A percentile compares a stretch with the other conserved stretches of the same genome.
Conservation (phyloP, 1,140 invertebrate species). For the Agraylea sexmaculata region DNA sequence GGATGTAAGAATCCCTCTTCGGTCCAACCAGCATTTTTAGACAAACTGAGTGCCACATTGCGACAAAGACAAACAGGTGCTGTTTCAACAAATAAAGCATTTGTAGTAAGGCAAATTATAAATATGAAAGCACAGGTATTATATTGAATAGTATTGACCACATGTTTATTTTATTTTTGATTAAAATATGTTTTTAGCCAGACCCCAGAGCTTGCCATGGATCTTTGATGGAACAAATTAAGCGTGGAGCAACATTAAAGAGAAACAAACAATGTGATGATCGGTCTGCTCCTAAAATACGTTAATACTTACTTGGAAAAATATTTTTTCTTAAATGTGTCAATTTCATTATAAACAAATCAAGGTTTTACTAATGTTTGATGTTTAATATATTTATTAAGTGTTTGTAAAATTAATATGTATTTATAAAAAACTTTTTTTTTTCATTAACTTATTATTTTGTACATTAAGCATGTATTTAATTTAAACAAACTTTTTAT, state of each 20-base stretch:
- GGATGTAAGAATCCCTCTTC: slow-evolving; percentile 17
- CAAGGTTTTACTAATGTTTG: too few species aligned
- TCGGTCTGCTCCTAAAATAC: slow-evolving; percentile 39
- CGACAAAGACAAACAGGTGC: slow-evolving; percentile 37
- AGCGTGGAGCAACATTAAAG: slow-evolving; percentile 64
- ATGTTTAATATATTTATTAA: too few species aligned
- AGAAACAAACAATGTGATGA: slow-evolving; percentile 55
- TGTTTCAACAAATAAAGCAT: slow-evolving; percentile 36
- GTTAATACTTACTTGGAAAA: slow-evolving; percentile 26
- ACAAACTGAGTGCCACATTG: slow-evolving; percentile 64
- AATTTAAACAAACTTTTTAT: too few species aligned
- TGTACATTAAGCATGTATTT: too few species aligned
- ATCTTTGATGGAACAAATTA: slow-evolving; percentile 82
- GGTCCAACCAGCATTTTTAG: slow-evolving; percentile 47
- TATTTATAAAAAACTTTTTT: too few species aligned
- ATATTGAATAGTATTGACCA: slow-evolving; percentile 9
- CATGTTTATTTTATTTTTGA: slow-evolving; percentile 1
- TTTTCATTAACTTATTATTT: too few species aligned
- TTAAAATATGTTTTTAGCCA: slow-evolving; percentile 37
- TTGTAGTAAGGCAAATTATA: slow-evolving; percentile 46
- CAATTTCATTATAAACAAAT: too few species aligned
- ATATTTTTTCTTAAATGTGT: too few species aligned
- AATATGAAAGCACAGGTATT: slow-evolving; percentile 53
- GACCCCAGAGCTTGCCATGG: slow-evolving; percentile 59
- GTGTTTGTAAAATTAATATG: too few species aligned